These are phyloP conservation scores for Diuraphis noxia DNA, from an alignment of 1,140 invertebrate genomes.

Conservation along the genomic window DNA sequence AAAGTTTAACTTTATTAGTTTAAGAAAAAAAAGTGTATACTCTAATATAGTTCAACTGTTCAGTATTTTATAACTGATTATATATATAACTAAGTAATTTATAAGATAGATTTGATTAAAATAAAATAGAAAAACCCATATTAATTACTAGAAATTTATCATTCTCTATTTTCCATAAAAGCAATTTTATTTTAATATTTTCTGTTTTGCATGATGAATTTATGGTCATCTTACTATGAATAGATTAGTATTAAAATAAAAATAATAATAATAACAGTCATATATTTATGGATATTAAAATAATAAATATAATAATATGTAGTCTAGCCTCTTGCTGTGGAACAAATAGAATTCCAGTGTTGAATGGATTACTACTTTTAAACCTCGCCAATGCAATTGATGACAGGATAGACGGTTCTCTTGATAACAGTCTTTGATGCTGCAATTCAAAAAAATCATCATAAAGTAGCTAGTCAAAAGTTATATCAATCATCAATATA, in stretches of 20 bases:
- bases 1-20: too few relatives aligned
- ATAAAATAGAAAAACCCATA: not conserved
- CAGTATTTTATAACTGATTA: not conserved
- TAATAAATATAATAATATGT: not conserved
- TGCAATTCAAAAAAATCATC: not conserved
- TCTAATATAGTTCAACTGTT: not conserved
- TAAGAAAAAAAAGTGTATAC: not conserved
- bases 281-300: not conserved
- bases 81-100: not conserved
- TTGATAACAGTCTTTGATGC: not conserved
- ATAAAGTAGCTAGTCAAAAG: not conserved
- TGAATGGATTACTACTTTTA: constrained; percentile 74
- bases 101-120: not conserved
- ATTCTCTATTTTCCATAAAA: not conserved
- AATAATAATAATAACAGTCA: not conserved
- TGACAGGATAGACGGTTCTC: not conserved
- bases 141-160: not conserved
- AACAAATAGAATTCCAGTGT: constrained; percentile 95
- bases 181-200: not conserved
- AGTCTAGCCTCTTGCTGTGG: constrained; percentile 91
- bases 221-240: not conserved
- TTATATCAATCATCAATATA: not conserved
- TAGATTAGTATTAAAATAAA: not conserved
- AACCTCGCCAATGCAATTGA: constrained; percentile 42
- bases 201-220: not conserved